A percentile compares a stretch with the other conserved stretches of the same genome.
Conservation (phyloP, 1,140 invertebrate species). For the Micrasema minimum region DNA sequence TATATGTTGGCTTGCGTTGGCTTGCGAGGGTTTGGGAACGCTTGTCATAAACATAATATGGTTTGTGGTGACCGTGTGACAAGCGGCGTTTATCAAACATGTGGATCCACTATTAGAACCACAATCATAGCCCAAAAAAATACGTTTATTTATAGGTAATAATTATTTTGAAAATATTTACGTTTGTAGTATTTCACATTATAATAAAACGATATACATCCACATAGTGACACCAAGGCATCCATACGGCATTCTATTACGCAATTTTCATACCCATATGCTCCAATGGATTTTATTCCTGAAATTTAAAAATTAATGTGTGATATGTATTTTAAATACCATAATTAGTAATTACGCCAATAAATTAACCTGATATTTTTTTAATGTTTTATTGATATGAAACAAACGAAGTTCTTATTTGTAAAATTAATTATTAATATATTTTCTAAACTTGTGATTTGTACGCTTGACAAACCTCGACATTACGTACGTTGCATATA, state of each 20-base stretch:
- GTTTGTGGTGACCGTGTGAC: background rate
- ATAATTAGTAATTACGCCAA: too few species aligned
- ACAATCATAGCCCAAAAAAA: background rate
- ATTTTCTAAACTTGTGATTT: too few species aligned
- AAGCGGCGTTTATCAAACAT: background rate
- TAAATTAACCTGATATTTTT: too few species aligned
- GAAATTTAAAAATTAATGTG: constrained; percentile 24
- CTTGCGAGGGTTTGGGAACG: background rate
- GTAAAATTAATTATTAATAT: too few species aligned
- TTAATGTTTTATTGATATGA: too few species aligned
- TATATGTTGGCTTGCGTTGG: background rate
- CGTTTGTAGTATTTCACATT: constrained; percentile 47
- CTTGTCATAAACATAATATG: background rate
- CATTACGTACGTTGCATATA: too few species aligned
- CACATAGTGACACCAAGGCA: constrained; percentile 38
- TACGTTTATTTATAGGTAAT: background rate
- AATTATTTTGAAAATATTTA: background rate
- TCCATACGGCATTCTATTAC: constrained; percentile 49
- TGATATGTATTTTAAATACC: background rate
- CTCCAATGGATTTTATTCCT: constrained; percentile 42
- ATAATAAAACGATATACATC: constrained; percentile 49
- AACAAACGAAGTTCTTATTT: too few species aligned
- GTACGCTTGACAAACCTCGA: too few species aligned
- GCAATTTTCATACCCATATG: constrained; percentile 50
- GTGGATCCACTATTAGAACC: background rate